Evolutionary conservation across 53 echinoderm and acorn worm species (phyloP), one percentile per base, ranked within the genome.

Genomic region (Crossaster papposus): DNA sequence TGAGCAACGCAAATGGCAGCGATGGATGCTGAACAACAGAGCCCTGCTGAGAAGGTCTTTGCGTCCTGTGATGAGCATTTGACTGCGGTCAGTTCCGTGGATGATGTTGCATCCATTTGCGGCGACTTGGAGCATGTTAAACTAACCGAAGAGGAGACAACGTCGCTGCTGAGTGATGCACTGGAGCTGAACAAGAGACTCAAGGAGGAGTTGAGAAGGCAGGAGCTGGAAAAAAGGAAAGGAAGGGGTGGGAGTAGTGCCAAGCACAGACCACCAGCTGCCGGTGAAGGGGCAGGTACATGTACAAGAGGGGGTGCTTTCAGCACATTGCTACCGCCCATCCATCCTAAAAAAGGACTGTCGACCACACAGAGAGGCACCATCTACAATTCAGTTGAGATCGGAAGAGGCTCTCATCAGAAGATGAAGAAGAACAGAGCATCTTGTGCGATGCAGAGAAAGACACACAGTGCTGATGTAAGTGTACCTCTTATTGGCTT

Each of bases 181-280:
- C 64, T 90, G 53, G 63, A 80, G 30, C 36, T 90, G 30, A 90
- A 90, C 81, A 90, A 81, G 54, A 51, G 72, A 8, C 72, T 90
- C 24, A 90, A 90, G 54, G 90, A 37, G 14, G 90, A 90, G 55
- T 20, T 90, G 55, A 50, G 81, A 26, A 64, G 90, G n/a, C 90
- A 81, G 38, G 89, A 89, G 54, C 26, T 70, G 73, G 72, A 70
- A 36, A 54, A 71, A 23, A 72, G 14, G 20, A 20, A 28, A 4
- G 54, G 7, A 24, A 10, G 58, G 55, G 18, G 20, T 54, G 58
- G 58, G 55, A 9, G 15, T 11, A 30, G 8, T 18, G 1, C 14
- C 36, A 36, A 38, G 14, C 72, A 3, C 23, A 4, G 51, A 38
- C 18, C 18, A 38, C 18, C 18, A 32, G 33, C 65, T 65, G 14